These are phyloP conservation scores for Xanthorhoe spadicearia DNA, from an alignment of 2,888 invertebrate genomes.

Conservation along the genomic window DNA sequence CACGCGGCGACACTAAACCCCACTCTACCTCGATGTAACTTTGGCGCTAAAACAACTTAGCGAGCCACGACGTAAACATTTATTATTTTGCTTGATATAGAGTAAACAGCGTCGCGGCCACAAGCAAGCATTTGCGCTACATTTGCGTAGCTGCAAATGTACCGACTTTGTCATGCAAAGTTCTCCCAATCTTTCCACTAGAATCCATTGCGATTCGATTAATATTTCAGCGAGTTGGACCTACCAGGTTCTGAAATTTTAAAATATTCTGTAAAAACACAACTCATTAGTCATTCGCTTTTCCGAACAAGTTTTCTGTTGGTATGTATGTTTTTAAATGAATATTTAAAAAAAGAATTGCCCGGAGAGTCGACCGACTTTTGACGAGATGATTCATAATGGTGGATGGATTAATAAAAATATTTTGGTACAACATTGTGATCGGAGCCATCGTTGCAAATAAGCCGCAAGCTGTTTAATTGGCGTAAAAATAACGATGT, in stretches of 20 bases:
- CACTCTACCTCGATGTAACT: slow-evolving; percentile 70
- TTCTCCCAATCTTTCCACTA: slow-evolving; percentile 8
- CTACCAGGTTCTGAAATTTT: neutral
- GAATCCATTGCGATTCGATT: slow-evolving; percentile 17
- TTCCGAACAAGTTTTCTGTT: slow-evolving; percentile 12
- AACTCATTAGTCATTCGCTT: slow-evolving; percentile 10
- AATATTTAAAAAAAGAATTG: slow-evolving; percentile 14
- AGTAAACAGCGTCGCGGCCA: slow-evolving; percentile 42
- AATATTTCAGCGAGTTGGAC: slow-evolving; percentile 11
- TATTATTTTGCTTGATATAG: slow-evolving; percentile 58
- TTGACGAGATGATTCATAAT: slow-evolving; percentile 20
- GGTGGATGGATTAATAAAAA: slow-evolving; percentile 41
- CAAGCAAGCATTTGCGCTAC: slow-evolving; percentile 33
- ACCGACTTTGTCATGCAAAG: slow-evolving; percentile 8
- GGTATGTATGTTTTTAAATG: slow-evolving; percentile 17
- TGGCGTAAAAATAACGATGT: slow-evolving; percentile 82
- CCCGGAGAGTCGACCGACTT: slow-evolving; percentile 2
- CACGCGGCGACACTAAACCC: slow-evolving; percentile 71
- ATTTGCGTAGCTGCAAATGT: slow-evolving; percentile 19
- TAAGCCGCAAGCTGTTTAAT: slow-evolving; percentile 70
- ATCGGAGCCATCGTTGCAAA: slow-evolving; percentile 58
- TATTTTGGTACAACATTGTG: slow-evolving; percentile 44
- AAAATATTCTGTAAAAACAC: slow-evolving; percentile 16
- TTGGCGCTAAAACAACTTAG: slow-evolving; percentile 64
- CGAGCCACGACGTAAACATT: slow-evolving; percentile 58